Evolutionary conservation across 2,797 vertebrate species (phyloP), one percentile per base, ranked within the genome.

Genomic region (Phalanger gymnotis): DNA sequence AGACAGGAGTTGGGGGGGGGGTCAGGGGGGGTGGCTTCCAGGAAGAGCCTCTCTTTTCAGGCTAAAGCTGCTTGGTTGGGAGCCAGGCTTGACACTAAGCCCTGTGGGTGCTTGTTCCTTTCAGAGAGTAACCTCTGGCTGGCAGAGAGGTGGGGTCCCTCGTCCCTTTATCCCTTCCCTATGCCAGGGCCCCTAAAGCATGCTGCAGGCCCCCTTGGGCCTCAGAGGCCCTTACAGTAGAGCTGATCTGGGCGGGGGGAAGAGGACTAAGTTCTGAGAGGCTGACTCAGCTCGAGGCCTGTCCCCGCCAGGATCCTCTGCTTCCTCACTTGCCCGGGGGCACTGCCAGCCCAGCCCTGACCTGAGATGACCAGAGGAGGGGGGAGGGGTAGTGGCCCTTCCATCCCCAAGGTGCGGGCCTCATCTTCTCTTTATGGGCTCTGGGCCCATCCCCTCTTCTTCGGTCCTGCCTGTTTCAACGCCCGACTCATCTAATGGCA

Each of bases 1-100:
- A 89, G 47, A 22, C 52, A 14, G 52, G n/a, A n/a, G n/a, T n/a
- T n/a, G 52, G 1, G 51, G 12, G 11, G 89, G 7, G 97, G 98
- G 61, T 0, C 30, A 28, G 54, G 27, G 9, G 9, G 27, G 2
- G 56, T 28, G 61, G 61, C 61, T 12, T 31, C 34, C 61, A 16
- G 31, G 31, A n/a, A 5, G 61, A 66, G 14, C 61, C 61, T 34
- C 61, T 12, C n/a, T n/a, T 31, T 66, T 34, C 31, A 66, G 31
- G 13, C 4, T 34, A 61, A 61, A 4, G 31, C 58, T n/a, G 58
- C 61, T 34, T 66, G 11, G 28, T 30, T 58, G 30, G 57, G 57
- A 58, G 57, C 10, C 28, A 58, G 57, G 57, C 28, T 58, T 58
- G 27, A 34, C 61, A 66, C 0, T 14, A n/a, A 16, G 34, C 34